Percentiles rank a stretch among this genome's conserved stretches.
Conservation (phyloP, 2,888 invertebrate species). For the Lithophane ornitopus region DNA sequence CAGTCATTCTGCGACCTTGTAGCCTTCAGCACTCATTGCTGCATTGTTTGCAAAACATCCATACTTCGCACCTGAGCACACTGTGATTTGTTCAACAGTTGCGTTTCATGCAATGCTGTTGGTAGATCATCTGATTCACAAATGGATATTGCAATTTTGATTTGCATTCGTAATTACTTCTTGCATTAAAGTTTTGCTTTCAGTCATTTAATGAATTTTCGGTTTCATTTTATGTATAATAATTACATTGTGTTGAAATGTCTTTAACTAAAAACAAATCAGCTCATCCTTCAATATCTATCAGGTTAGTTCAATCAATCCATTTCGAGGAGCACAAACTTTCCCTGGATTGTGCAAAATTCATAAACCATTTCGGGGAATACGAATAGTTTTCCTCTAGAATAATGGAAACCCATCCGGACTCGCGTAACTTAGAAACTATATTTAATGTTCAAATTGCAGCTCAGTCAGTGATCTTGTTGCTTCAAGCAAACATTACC, state of each 20-base stretch:
- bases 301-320: neutral
- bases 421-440: neutral
- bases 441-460: neutral
- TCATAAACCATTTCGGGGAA: conserved; percentile 10
- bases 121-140: conserved; percentile 33
- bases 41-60: conserved; percentile 66
- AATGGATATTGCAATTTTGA: conserved; percentile 21
- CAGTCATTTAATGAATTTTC: neutral
- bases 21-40: conserved; percentile 37
- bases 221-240: neutral
- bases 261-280: neutral
- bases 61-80: conserved; percentile 53
- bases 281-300: neutral
- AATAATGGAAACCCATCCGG: neutral
- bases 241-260: neutral
- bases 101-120: conserved; percentile 37
- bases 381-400: neutral
- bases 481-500: neutral
- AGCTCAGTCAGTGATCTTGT: neutral
- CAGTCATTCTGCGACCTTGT: conserved; percentile 60
- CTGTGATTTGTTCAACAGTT: conserved; percentile 26
- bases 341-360: neutral
- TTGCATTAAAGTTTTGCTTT: neutral
- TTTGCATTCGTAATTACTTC: conserved; percentile 21
- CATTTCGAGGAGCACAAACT: neutral